Evolutionary conservation across 2,797 vertebrate species (phyloP), one percentile per base, ranked within the genome.

Genomic region (Semaprochilodus insignis): DNA sequence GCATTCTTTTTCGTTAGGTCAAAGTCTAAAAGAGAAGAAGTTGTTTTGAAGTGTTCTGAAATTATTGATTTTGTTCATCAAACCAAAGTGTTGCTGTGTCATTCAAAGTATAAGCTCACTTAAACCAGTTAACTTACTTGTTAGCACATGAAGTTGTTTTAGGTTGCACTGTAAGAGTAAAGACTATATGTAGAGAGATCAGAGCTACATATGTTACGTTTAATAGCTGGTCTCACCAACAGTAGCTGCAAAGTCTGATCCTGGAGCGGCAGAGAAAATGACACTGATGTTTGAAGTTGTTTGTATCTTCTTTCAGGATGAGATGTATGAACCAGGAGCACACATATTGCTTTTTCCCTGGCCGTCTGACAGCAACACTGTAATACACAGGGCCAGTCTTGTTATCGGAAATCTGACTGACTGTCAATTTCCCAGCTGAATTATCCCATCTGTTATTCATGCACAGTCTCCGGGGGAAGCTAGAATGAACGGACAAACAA

Each of bases 361-460:
- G 79, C 77, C 44, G 75, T 81, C 55, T 78, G 70, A 74, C 83
- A 78, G 72, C 75, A 4, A 23, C 40, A 71, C 14, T 17, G 31
- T 78, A 69, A 81, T 74, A 77, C 57, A 52, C 69, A 40, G 67
- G 60, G 74, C 51, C 55, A 55, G 66, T 40, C 11, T 55, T 31
- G 75, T 59, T 86, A 82, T 69, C 54, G 10, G 75, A 87, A 63
- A 88, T 87, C 82, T 87, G 66, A 74, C 82, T 79, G 82, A 85
- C 87, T 62, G 66, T 87, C 84, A 87, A 25, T 59, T 80, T 79
- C 63, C 55, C 63, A 54, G 74, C 69, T 83, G 62, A 80, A 86
- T 21, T 72, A 83, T 73, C 60, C n/a, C 36, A 44, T 55, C 71
- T 82, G 63, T 85, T 85, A 70, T 83, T 74, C 73, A 8, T 77